phyloP scores from a whole-genome alignment of 2,113 vertebrate species.

The pig (Sus scrofa) region T2T-Sscrofa CM000812.6:103967001-103967500 shows the following conservation, averaged over 20 bases:
- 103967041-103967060: background rate
- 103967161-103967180: background rate
- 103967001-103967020: background rate
- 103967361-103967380: background rate
- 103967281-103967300: background rate
- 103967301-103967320: background rate
- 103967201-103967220: background rate
- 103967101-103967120: background rate
- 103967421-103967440: background rate
- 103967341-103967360: background rate
- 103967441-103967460: background rate
- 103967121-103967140: background rate
- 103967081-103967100: background rate
- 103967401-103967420: too few relatives aligned
- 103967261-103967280: background rate
- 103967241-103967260: background rate
- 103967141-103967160: background rate
- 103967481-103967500: slow-evolving; percentile 41
- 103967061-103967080: background rate
- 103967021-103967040: background rate
- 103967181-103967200: too few relatives aligned
- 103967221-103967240: background rate
- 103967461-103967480: background rate
- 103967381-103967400: background rate
- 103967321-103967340: background rate